phyloP scores from a whole-genome alignment of 1,140 invertebrate species.

The Frieseomelitta varia region DNA sequence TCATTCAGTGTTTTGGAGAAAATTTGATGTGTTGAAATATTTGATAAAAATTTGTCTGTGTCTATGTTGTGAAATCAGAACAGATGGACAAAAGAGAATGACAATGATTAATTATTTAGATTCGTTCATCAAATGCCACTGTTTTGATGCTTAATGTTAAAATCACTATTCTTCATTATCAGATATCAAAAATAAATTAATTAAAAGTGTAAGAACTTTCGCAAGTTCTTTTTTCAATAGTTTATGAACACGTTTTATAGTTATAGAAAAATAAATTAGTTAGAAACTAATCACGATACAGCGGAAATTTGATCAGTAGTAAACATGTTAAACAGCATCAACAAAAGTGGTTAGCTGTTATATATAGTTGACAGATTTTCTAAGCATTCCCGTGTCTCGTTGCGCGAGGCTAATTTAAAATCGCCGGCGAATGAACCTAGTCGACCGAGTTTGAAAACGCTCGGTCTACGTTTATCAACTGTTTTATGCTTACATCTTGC shows the following conservation, averaged over 20 bases:
- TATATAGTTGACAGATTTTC: slow-evolving; percentile 29
- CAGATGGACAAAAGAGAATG: too few relatives aligned
- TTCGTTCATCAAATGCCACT: too few relatives aligned
- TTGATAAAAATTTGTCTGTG: too few relatives aligned
- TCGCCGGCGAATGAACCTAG: slow-evolving; percentile 44
- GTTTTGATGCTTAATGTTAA: too few relatives aligned
- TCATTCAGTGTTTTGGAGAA: background rate
- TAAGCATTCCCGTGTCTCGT: slow-evolving; percentile 36
- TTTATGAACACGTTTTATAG: background rate
- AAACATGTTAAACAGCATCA: background rate
- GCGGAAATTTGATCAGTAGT: background rate
- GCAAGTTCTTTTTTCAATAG: background rate
- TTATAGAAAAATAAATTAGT: background rate
- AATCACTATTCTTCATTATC: background rate
- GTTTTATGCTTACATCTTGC: background rate
- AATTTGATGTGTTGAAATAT: too few relatives aligned
- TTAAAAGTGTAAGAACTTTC: too few relatives aligned
- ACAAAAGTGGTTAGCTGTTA: background rate
- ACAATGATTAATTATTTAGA: too few relatives aligned
- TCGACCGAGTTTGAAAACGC: slow-evolving; percentile 32
- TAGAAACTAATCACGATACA: background rate
- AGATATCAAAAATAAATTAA: background rate
- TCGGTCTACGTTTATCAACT: background rate
- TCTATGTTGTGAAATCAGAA: too few relatives aligned
- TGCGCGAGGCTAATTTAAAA: slow-evolving; percentile 50